Conservation (phyloP, 2,797 vertebrate species). For the Avahi laniger region DNA sequence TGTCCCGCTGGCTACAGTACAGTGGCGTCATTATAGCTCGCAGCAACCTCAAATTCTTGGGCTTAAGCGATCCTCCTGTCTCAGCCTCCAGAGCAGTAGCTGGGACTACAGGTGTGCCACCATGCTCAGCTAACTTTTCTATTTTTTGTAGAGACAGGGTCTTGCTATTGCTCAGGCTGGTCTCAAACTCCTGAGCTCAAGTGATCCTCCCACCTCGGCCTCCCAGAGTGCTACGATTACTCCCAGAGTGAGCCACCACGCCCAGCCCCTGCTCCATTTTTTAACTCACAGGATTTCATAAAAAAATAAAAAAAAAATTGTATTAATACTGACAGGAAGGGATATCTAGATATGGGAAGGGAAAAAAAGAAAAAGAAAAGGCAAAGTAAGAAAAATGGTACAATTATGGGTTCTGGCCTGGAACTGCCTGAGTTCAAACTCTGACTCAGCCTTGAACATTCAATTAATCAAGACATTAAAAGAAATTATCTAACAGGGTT, state of each 20-base stretch:
- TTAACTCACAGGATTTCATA: not conserved
- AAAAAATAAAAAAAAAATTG: not conserved
- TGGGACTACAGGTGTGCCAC: not conserved
- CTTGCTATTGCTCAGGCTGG: too few species aligned
- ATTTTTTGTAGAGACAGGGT: not conserved
- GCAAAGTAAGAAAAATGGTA: not conserved
- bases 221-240: too few species aligned
- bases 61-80: not conserved
- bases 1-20: not conserved
- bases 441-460: not conserved
- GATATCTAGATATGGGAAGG: not conserved
- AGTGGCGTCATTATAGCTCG: not conserved
- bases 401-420: not conserved
- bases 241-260: not conserved
- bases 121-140: not conserved
- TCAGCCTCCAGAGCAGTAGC: not conserved
- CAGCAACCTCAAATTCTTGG: not conserved
- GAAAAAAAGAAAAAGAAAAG: not conserved
- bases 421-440: not conserved
- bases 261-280: not conserved
- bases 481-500: not conserved
- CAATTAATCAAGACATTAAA: not conserved
- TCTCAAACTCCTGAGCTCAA: too few species aligned
- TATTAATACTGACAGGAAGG: not conserved
- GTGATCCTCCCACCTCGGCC: too few species aligned